Evolutionary conservation across 1,140 invertebrate species (phyloP).

Genomic region (Grapholita molesta): DNA sequence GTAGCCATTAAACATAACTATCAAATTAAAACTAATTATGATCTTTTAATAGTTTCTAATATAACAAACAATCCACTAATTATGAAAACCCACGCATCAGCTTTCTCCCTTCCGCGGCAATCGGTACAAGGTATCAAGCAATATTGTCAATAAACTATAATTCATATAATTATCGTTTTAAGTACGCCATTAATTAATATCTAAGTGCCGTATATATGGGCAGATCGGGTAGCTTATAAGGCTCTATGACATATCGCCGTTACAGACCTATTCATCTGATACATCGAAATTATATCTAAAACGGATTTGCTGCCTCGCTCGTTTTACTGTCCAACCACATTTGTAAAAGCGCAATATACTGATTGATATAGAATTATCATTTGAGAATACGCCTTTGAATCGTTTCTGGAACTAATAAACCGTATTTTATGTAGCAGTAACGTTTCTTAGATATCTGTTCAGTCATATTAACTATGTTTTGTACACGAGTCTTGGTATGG

Average conservation of each 20-base stretch:
- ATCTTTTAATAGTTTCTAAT: not conserved
- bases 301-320: too few species aligned
- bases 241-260: not conserved
- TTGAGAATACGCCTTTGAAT: too few species aligned
- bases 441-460: too few species aligned
- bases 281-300: too few species aligned
- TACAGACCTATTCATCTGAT: too few species aligned
- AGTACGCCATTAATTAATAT: slow-evolving; percentile 11
- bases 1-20: not conserved
- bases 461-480: too few species aligned
- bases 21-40: not conserved
- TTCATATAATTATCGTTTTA: not conserved
- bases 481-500: too few species aligned
- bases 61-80: not conserved
- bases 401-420: too few species aligned
- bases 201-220: not conserved
- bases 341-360: too few species aligned
- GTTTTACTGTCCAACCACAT: too few species aligned
- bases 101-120: not conserved
- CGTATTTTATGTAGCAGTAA: too few species aligned
- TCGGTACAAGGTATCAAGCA: not conserved
- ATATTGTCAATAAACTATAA: not conserved
- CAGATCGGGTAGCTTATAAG: not conserved
- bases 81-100: not conserved
- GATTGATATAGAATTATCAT: too few species aligned